phyloP scores from a whole-genome alignment of 2,888 invertebrate species.

The Scaptomyza caliginosa region DNA sequence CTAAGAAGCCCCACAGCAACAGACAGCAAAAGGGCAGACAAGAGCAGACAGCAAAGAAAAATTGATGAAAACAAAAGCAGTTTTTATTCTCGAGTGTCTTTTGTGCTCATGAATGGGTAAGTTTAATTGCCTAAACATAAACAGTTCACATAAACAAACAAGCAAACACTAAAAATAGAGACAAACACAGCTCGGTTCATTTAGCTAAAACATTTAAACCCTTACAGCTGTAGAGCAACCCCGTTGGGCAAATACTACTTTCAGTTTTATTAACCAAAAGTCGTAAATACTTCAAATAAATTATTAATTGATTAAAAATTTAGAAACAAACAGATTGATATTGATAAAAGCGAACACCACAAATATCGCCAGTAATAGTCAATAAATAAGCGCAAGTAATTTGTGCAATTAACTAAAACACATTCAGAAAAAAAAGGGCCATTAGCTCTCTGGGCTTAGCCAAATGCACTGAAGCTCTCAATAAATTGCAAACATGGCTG shows the following conservation, averaged over 20 bases:
- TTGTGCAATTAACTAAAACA: slow-evolving; percentile 60
- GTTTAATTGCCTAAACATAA: slow-evolving; percentile 59
- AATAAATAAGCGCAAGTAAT: slow-evolving; percentile 67
- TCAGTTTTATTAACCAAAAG: slow-evolving; percentile 1
- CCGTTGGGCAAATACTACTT: background rate
- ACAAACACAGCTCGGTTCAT: slow-evolving; percentile 20
- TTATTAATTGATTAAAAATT: background rate
- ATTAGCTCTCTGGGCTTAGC: slow-evolving; percentile 43
- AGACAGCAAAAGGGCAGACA: slow-evolving; percentile 29
- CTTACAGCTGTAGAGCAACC: too few relatives aligned
- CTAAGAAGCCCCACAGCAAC: slow-evolving; percentile 45
- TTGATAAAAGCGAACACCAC: slow-evolving; percentile 2
- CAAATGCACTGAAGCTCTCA: slow-evolving; percentile 50
- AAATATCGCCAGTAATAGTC: slow-evolving; percentile 37
- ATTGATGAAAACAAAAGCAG: slow-evolving; percentile 63
- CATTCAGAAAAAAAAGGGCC: slow-evolving; percentile 19
- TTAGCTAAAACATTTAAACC: slow-evolving; percentile 7
- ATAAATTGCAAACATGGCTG: slow-evolving; percentile 56
- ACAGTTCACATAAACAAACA: slow-evolving; percentile 20
- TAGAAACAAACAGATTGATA: background rate
- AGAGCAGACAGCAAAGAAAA: slow-evolving; percentile 39
- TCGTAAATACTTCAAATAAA: background rate
- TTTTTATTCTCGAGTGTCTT: slow-evolving; percentile 54
- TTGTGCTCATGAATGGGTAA: slow-evolving; percentile 47
- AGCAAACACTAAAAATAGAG: slow-evolving; percentile 1